phyloP scores from a whole-genome alignment of 2,888 invertebrate genomes.

The Lepeophtheirus nordmannii region DNA sequence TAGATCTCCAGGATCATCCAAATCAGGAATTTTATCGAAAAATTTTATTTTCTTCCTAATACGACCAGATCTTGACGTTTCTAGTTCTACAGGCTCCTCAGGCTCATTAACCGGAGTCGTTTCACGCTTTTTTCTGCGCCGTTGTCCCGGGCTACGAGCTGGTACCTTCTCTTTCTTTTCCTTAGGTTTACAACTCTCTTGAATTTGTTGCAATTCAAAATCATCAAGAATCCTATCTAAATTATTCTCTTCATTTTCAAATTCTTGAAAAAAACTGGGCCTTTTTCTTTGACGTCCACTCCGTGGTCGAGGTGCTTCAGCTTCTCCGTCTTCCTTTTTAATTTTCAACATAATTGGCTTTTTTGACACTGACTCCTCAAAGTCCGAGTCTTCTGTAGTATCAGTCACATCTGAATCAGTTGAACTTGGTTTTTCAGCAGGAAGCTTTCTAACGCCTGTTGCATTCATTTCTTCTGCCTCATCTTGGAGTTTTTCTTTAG shows the following conservation, averaged over 20 bases:
- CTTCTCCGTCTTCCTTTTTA: slow-evolving; percentile 21
- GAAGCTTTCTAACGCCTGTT: slow-evolving; percentile 11
- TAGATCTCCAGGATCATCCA: slow-evolving; percentile 12
- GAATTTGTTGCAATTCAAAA: slow-evolving; percentile 19
- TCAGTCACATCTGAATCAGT: background rate
- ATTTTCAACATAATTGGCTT: slow-evolving; percentile 24
- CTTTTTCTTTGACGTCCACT: slow-evolving; percentile 17
- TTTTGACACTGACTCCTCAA: slow-evolving; percentile 14
- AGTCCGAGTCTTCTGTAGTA: slow-evolving; percentile 16
- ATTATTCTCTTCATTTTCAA: slow-evolving; percentile 23
- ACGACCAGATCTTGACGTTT: slow-evolving; percentile 15
- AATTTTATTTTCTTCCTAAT: slow-evolving; percentile 8
- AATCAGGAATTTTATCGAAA: background rate
- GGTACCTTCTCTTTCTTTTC: background rate
- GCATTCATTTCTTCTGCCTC: slow-evolving; percentile 21
- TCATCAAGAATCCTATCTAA: slow-evolving; percentile 22
- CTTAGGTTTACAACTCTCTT: slow-evolving; percentile 15
- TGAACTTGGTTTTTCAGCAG: background rate
- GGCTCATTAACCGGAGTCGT: background rate
- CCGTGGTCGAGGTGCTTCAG: slow-evolving; percentile 3
- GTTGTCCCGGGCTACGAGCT: background rate
- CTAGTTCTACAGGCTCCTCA: slow-evolving; percentile 13
- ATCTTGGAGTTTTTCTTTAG: slow-evolving; percentile 14
- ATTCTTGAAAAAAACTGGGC: slow-evolving; percentile 23
- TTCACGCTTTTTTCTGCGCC: background rate